Percentiles rank a stretch among this genome's conserved stretches.
These are phyloP conservation scores for Sitta europaea DNA, from an alignment of 2,113 vertebrate species.

Conservation along the genomic window DNA sequence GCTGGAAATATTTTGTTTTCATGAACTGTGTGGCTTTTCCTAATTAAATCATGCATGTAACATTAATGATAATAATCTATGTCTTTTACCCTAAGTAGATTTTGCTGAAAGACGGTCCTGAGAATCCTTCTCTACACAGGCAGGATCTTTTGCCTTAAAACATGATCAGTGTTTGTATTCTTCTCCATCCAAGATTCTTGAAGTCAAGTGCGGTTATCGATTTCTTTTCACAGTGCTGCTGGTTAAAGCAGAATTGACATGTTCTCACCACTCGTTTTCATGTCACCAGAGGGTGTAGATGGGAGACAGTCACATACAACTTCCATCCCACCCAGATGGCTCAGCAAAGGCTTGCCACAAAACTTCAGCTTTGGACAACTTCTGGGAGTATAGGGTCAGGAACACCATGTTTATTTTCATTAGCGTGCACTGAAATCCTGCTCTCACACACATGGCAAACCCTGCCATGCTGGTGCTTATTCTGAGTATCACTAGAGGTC, in stretches of 20 bases:
- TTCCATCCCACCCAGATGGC: neutral
- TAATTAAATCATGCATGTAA: neutral
- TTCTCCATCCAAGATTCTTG: neutral
- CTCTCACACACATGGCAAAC: neutral
- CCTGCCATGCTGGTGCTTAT: neutral
- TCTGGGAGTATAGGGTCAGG: neutral
- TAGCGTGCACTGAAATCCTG: neutral
- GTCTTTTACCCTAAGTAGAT: neutral
- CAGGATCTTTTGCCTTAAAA: neutral
- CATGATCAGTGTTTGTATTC: neutral
- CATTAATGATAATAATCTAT: neutral
- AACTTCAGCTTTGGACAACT: neutral
- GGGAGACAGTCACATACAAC: neutral
- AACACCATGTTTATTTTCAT: fast-evolving
- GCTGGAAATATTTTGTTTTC: neutral
- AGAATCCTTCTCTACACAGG: neutral
- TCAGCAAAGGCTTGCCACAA: fast-evolving
- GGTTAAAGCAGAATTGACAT: neutral
- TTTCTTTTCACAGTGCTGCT: neutral
- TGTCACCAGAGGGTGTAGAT: neutral
- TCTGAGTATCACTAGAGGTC: neutral
- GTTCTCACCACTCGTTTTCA: neutral
- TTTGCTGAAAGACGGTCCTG: neutral
- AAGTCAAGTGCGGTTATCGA: neutral
- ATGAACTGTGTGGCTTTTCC: neutral